Conservation (phyloP, 2,113 vertebrate genomes). For the Chaenocephalus aceratus region DNA sequence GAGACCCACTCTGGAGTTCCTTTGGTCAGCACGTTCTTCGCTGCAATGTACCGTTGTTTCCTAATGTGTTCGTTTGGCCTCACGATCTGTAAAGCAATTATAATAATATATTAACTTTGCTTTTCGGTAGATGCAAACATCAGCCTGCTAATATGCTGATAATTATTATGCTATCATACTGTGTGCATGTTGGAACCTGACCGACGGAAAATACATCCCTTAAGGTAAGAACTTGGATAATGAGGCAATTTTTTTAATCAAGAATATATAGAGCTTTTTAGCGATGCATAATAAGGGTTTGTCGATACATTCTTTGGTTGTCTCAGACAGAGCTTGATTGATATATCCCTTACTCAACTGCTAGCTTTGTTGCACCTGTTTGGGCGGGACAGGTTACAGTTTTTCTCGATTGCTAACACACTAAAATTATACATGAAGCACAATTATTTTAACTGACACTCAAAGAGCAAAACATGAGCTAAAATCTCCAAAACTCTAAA, state of each 20-base stretch:
- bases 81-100: conserved; percentile 83
- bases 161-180: too few species aligned
- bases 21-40: conserved; percentile 90
- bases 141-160: too few species aligned
- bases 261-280: background rate
- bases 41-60: conserved; percentile 91
- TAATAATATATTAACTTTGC: background rate
- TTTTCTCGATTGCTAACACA: too few species aligned
- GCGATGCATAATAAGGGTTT: background rate
- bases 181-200: too few species aligned
- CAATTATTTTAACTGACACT: too few species aligned
- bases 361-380: too few species aligned
- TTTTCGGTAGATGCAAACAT: too few species aligned
- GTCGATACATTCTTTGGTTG: background rate
- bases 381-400: too few species aligned
- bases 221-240: background rate
- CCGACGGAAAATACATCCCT: too few species aligned
- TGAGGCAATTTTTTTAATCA: background rate
- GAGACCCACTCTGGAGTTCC: conserved; percentile 91
- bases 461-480: too few species aligned
- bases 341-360: background rate
- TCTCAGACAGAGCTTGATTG: background rate
- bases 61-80: conserved; percentile 91
- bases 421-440: too few species aligned
- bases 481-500: too few species aligned